Base-by-base conservation (phyloP, 2,888 invertebrate species). In the Temnothorax rugatulus region DNA sequence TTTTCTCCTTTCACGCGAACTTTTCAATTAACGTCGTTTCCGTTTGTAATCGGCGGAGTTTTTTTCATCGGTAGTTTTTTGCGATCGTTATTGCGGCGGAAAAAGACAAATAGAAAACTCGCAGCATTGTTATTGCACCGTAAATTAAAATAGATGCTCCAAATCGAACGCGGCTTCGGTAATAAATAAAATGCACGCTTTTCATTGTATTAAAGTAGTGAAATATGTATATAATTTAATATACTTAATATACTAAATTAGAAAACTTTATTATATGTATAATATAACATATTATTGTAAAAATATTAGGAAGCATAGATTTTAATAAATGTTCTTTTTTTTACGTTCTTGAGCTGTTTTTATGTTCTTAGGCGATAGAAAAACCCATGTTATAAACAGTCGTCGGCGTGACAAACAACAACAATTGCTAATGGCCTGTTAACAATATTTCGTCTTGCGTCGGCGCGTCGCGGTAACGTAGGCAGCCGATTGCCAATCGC, bases 1-100 rank as follows among this genome's bases (percentile, higher is more conserved):
- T 25, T 68, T 11, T 41, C 8, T 25, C 15, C 5, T 77, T 68
- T 77, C n/a, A 29, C 29, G n/a, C 21, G 4, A 68, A 77, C 29
- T 77, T 77, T 68, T 66, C 68, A 68, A 77, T 77, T 77, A 66
- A 77, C 52, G 44, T 68, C 54, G 9, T 54, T 77, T 77, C 29
- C 21, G 21, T 44, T 44, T 44, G 68, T 66, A 77, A 77, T 68
- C 77, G 54, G 21, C 29, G 7, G 44, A 5, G 7, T 29, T 77
- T 57, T 76, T 74, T 69, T 76, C n/a, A 44, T 77, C 21, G 25
- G 9, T 2, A 57, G 15, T 34, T 66, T 77, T 77, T 54, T 77
- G 54, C 68, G 11, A 77, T 77, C 13, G 44, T 77, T 77, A 77
- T 77, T 57, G 29, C 29, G 4, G n/a, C 18, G 11, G 18, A 64